A percentile compares a stretch with the other conserved stretches of the same genome.
phyloP scores from a whole-genome alignment of 2,113 vertebrate species.

The Lanius ludovicianus region DNA sequence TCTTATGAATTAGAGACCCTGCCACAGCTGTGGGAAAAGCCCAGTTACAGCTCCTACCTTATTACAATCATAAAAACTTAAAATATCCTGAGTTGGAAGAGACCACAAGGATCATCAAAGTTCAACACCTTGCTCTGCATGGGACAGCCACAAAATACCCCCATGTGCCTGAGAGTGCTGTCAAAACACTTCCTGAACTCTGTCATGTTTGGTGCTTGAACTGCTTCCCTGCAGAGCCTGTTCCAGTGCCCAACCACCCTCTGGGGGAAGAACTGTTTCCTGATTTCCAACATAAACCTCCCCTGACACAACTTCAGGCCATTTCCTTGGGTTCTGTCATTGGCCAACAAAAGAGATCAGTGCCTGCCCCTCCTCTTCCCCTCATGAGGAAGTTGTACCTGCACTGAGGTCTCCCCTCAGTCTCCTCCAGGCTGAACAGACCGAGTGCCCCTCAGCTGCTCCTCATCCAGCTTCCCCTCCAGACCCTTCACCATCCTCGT shows the following conservation, averaged over 20 bases:
- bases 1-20: not conserved
- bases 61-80: not conserved
- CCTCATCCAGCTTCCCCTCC: accelerated
- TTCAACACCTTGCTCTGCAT: not conserved
- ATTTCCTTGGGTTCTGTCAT: not conserved
- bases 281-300: not conserved
- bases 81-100: not conserved
- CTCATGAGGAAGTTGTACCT: accelerated
- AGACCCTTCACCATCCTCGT: accelerated
- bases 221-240: accelerated
- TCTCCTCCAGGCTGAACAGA: not conserved
- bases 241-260: not conserved
- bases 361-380: not conserved
- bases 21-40: not conserved
- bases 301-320: not conserved
- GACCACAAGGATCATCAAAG: not conserved
- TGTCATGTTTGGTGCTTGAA: not conserved
- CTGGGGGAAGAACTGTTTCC: not conserved
- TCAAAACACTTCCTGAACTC: too few species aligned
- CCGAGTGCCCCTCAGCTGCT: not conserved
- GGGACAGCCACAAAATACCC: not conserved
- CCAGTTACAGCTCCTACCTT: not conserved
- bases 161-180: not conserved
- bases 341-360: not conserved
- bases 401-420: not conserved